Evolutionary conservation across 1,140 invertebrate genomes (phyloP).

Genomic region (Hylaeus anthracinus): DNA sequence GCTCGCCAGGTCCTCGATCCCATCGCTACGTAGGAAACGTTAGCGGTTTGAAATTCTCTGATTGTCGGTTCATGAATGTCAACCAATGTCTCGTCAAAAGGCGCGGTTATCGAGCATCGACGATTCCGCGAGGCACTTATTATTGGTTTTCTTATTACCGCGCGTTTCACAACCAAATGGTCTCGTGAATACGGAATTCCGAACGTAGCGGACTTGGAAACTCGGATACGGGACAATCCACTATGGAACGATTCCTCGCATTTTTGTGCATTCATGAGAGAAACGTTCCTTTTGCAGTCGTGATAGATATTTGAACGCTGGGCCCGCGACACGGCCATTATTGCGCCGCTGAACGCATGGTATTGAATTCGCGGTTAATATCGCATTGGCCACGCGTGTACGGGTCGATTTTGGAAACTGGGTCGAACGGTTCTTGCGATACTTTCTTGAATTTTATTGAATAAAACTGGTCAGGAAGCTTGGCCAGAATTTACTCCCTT

Average conservation of each 20-base stretch:
- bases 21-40: too few relatives aligned
- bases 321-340: neutral
- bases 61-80: too few relatives aligned
- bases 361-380: constrained; percentile 10
- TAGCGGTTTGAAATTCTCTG: too few relatives aligned
- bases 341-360: neutral
- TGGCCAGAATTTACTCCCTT: too few relatives aligned
- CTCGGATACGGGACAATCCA: too few relatives aligned
- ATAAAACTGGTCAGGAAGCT: too few relatives aligned
- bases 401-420: neutral
- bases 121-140: neutral
- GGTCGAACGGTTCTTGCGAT: neutral
- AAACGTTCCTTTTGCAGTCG: too few relatives aligned
- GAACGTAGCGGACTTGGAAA: neutral
- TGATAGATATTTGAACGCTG: neutral
- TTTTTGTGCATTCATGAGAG: too few relatives aligned
- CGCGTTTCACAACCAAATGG: neutral
- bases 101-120: neutral
- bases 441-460: too few relatives aligned
- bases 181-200: neutral
- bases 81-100: too few relatives aligned
- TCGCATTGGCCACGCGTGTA: neutral
- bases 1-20: too few relatives aligned
- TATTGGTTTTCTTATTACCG: neutral
- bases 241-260: neutral